Evolutionary conservation across 2,797 vertebrate species (phyloP).

Genomic region (Lophotriccus pileatus): DNA sequence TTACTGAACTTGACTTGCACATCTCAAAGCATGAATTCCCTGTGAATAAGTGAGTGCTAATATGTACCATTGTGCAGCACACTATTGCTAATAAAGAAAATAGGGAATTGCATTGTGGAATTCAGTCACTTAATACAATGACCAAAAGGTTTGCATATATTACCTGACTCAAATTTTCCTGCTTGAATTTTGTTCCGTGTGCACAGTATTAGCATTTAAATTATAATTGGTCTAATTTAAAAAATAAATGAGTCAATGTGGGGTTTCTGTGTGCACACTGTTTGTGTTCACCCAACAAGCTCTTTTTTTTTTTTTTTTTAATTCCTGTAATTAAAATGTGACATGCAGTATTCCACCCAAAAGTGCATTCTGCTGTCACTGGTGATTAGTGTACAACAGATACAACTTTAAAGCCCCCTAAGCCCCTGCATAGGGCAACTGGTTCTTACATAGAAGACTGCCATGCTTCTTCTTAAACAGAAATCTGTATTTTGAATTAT

Average conservation of each 20-base stretch:
- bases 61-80: constrained; percentile 19
- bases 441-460: not conserved
- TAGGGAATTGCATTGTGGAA: not conserved
- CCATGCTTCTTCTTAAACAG: not conserved
- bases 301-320: not conserved
- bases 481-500: not conserved
- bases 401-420: not conserved
- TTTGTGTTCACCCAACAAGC: not conserved
- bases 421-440: not conserved
- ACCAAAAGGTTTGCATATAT: not conserved
- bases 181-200: not conserved
- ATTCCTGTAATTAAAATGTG: not conserved
- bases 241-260: not conserved
- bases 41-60: not conserved
- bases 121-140: not conserved
- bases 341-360: not conserved
- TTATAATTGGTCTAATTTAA: not conserved
- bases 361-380: not conserved
- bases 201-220: not conserved
- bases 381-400: not conserved
- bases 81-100: not conserved
- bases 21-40: not conserved
- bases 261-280: not conserved
- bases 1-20: not conserved
- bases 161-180: not conserved